Evolutionary conservation across 2,113 vertebrate species (phyloP).

Genomic region (Cyphomyrus discorhynchus): DNA sequence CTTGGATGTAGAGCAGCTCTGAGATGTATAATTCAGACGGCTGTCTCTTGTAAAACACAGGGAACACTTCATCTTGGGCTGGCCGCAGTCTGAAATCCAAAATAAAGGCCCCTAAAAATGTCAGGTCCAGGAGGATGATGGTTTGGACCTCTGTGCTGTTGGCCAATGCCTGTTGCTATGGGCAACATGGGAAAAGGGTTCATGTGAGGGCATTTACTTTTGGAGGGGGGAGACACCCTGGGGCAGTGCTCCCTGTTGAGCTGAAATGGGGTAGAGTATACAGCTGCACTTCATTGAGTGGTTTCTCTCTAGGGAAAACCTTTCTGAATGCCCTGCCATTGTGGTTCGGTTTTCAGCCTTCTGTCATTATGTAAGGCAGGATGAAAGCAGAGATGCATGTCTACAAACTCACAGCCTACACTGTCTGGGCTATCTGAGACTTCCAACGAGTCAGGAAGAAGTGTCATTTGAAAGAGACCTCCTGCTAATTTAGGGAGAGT

Average conservation of each 20-base stretch:
- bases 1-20: background rate
- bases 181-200: background rate
- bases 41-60: background rate
- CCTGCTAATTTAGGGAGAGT: background rate
- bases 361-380: background rate
- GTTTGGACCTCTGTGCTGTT: background rate
- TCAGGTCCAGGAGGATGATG: background rate
- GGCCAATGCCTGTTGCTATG: constrained; percentile 14
- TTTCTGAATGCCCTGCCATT: background rate
- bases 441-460: background rate
- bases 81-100: background rate
- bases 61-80: background rate
- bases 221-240: background rate
- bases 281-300: background rate
- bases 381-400: background rate
- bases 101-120: background rate
- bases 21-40: background rate
- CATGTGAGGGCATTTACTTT: background rate
- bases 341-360: background rate
- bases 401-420: background rate
- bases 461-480: background rate
- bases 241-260: background rate
- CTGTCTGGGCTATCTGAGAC: background rate
- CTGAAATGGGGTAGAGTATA: background rate
- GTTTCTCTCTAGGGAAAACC: background rate